A percentile compares a stretch with the other conserved stretches of the same genome.
These are phyloP conservation scores for Triplophysa siluroides DNA, from an alignment of 2,113 vertebrate genomes.

Conservation along the genomic window DNA sequence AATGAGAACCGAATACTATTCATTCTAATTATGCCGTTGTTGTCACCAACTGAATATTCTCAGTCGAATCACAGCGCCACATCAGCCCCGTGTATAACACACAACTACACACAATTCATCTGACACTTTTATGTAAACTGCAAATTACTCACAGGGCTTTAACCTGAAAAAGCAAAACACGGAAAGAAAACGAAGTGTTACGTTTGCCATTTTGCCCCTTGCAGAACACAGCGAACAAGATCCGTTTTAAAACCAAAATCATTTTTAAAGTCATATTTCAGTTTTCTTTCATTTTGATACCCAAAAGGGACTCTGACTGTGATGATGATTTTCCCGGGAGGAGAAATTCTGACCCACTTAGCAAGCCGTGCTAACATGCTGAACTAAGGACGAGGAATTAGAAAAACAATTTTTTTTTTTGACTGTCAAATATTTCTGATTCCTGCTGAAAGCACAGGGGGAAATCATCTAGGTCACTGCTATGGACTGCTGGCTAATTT, in stretches of 20 bases:
- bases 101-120: background rate
- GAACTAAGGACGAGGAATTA: slow-evolving; percentile 1
- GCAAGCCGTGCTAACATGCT: slow-evolving; percentile 13
- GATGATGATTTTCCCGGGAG: background rate
- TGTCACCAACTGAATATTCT: background rate
- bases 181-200: background rate
- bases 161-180: slow-evolving; percentile 17
- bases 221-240: background rate
- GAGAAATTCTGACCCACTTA: slow-evolving; percentile 20
- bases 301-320: slow-evolving; percentile 18
- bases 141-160: background rate
- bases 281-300: slow-evolving; percentile 14
- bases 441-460: background rate
- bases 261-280: slow-evolving; percentile 18
- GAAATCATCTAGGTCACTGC: slow-evolving; percentile 11
- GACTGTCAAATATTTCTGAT: slow-evolving; percentile 8
- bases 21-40: background rate
- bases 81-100: background rate
- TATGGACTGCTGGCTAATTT: background rate
- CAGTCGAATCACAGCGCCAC: background rate
- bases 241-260: background rate
- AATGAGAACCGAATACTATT: slow-evolving; percentile 18
- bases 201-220: slow-evolving; percentile 12
- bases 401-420: background rate
- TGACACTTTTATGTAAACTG: slow-evolving; percentile 3